phyloP scores from a whole-genome alignment of 2,797 vertebrate species.

The Chelonia mydas region DNA sequence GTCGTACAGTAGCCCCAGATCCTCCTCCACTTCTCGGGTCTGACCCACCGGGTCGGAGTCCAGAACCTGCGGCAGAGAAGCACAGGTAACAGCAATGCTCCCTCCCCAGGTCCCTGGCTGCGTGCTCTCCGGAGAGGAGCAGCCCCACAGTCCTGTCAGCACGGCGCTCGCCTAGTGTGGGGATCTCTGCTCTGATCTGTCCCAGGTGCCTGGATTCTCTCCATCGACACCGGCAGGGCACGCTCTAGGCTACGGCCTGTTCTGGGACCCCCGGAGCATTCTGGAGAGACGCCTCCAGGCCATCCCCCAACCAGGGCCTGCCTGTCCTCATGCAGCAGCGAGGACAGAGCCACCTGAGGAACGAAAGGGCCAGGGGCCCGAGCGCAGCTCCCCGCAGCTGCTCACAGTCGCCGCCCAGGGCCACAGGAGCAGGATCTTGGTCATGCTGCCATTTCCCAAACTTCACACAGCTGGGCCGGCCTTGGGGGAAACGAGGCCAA shows the following conservation, averaged over 20 bases:
- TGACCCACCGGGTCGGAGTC: conserved; percentile 88
- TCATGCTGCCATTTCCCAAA: too few relatives aligned
- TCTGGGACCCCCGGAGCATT: not conserved
- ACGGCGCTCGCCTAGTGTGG: not conserved
- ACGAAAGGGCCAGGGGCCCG: too few relatives aligned
- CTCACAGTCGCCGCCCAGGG: too few relatives aligned
- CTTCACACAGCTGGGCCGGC: too few relatives aligned
- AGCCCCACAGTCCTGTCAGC: not conserved
- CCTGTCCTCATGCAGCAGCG: not conserved
- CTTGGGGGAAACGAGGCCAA: too few relatives aligned
- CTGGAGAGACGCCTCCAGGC: not conserved
- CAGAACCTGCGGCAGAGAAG: conserved; percentile 67
- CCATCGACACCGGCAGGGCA: too few relatives aligned
- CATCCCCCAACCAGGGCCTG: not conserved
- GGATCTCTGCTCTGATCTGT: not conserved
- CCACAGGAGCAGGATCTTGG: too few relatives aligned
- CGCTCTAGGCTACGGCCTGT: not conserved
- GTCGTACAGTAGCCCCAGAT: conserved; percentile 96
- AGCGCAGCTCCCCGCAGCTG: too few relatives aligned
- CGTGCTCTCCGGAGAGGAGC: not conserved
- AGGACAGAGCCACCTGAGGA: not conserved
- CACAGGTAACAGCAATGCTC: conserved; percentile 82
- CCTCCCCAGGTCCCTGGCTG: too few relatives aligned
- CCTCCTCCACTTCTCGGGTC: conserved; percentile 96
- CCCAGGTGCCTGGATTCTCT: too few relatives aligned